Conservation (phyloP, 2,113 vertebrate genomes). For the Pollimyrus isidori region DNA sequence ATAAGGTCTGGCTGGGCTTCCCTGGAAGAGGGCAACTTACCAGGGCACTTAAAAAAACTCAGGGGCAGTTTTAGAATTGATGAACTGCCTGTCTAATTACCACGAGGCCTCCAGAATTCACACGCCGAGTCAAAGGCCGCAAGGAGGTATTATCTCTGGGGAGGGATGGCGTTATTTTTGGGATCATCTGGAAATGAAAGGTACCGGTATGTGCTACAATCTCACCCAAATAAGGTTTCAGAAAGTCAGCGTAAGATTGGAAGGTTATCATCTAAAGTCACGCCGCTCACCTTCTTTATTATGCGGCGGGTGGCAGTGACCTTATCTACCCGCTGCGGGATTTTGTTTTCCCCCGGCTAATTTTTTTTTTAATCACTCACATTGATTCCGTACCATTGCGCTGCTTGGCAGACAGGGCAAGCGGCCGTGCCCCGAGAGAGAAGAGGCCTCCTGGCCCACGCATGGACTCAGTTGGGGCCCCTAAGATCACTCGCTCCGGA, state of each 20-base stretch:
- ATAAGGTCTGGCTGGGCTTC: slow-evolving; percentile 27
- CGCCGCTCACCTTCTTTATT: slow-evolving; percentile 29
- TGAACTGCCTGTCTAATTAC: slow-evolving; percentile 49
- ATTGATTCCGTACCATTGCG: slow-evolving; percentile 54
- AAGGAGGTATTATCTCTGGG: neutral
- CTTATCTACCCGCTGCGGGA: slow-evolving; percentile 36
- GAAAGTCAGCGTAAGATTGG: slow-evolving; percentile 10
- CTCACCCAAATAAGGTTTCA: neutral
- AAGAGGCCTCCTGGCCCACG: neutral
- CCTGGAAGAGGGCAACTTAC: slow-evolving; percentile 45
- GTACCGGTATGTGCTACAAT: slow-evolving; percentile 8
- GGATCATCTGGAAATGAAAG: neutral
- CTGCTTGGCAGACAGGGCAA: slow-evolving; percentile 23
- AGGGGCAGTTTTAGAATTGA: slow-evolving; percentile 33
- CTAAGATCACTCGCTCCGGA: neutral
- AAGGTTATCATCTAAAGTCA: slow-evolving; percentile 38
- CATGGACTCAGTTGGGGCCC: neutral
- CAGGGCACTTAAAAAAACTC: slow-evolving; percentile 51
- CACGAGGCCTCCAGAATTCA: slow-evolving; percentile 34
- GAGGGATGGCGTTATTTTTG: neutral
- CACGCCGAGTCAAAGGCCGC: neutral
- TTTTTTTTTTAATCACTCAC: slow-evolving; percentile 38
- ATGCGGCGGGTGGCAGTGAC: slow-evolving; percentile 23
- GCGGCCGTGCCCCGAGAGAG: neutral
- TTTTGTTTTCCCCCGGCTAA: slow-evolving; percentile 49